A percentile compares a stretch with the other conserved stretches of the same genome.
phyloP scores from a whole-genome alignment of 53 echinoderm and acorn worm genomes.

The Henricia sp. region DNA sequence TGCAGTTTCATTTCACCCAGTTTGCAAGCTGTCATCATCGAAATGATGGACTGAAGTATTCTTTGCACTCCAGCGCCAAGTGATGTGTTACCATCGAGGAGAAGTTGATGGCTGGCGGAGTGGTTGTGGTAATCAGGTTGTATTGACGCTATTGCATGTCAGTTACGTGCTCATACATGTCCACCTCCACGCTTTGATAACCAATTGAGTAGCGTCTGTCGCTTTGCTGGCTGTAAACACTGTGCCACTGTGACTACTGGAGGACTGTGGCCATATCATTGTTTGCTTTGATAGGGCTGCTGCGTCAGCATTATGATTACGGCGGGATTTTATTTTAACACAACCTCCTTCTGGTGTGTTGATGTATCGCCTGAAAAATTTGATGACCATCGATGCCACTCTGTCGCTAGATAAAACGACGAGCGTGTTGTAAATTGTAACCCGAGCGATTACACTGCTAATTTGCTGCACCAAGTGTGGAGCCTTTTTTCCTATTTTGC shows the following conservation, averaged over 20 bases:
- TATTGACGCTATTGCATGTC: conserved; percentile 39
- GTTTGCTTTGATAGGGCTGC: background rate
- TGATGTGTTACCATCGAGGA: conserved; percentile 38
- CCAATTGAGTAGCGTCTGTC: conserved; percentile 34
- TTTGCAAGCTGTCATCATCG: too few species aligned
- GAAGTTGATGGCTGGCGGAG: conserved; percentile 36
- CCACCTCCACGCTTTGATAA: conserved; percentile 44
- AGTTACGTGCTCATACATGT: conserved; percentile 16
- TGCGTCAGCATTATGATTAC: conserved; percentile 1
- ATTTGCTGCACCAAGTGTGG: conserved; percentile 40
- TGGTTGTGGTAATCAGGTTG: conserved; percentile 28
- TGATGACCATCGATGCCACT: conserved; percentile 34
- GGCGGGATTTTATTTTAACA: background rate
- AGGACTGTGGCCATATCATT: background rate
- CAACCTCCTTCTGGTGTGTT: conserved; percentile 24
- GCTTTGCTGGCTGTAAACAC: conserved; percentile 45
- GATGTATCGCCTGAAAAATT: conserved; percentile 35
- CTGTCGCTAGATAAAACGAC: conserved; percentile 23
- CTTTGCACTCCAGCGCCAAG: conserved; percentile 26
- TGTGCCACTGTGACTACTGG: conserved; percentile 23
- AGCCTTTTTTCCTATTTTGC: background rate
- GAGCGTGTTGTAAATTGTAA: conserved; percentile 52
- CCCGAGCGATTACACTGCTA: conserved; percentile 53
- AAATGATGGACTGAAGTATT: conserved; percentile 17
- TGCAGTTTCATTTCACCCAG: too few species aligned